Percentiles rank a stretch among this genome's conserved stretches.
Conservation (phyloP, 23 tunicate genomes). For the Ascidia mentula region DNA sequence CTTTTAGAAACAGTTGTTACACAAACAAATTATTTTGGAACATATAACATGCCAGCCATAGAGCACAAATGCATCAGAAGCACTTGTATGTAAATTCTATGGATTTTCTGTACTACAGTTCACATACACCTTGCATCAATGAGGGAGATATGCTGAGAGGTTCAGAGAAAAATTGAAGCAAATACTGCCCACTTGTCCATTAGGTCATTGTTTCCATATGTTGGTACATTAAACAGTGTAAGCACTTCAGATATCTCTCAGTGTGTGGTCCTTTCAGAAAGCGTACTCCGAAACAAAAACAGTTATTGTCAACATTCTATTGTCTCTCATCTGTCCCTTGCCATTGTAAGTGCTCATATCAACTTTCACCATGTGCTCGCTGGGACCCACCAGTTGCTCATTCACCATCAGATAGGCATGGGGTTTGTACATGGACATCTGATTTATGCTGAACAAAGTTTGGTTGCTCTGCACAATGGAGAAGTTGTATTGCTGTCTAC, state of each 20-base stretch:
- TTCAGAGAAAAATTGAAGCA: neutral
- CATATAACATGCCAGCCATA: neutral
- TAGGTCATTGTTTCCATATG: neutral
- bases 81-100: no score
- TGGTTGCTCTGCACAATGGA: conserved; percentile 52
- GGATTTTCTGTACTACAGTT: no score
- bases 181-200: neutral
- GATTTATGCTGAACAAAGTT: conserved; percentile 58
- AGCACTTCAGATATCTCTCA: neutral
- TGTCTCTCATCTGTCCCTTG: conserved; percentile 77
- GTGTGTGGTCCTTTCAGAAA: conserved; percentile 35
- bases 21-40: neutral
- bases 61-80: neutral
- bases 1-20: no score
- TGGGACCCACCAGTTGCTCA: conserved; percentile 43
- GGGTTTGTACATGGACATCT: conserved; percentile 60
- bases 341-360: conserved; percentile 87
- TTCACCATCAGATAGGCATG: conserved; percentile 50
- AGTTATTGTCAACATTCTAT: conserved; percentile 65
- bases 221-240: conserved; percentile 2
- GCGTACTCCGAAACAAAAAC: conserved; percentile 58
- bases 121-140: conserved; percentile 6
- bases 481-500: conserved; percentile 77
- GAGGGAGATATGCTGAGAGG: neutral
- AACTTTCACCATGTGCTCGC: conserved; percentile 60